These are phyloP conservation scores for Lasioglossum figueresi DNA, from an alignment of 2,888 invertebrate species.

Conservation along the genomic window DNA sequence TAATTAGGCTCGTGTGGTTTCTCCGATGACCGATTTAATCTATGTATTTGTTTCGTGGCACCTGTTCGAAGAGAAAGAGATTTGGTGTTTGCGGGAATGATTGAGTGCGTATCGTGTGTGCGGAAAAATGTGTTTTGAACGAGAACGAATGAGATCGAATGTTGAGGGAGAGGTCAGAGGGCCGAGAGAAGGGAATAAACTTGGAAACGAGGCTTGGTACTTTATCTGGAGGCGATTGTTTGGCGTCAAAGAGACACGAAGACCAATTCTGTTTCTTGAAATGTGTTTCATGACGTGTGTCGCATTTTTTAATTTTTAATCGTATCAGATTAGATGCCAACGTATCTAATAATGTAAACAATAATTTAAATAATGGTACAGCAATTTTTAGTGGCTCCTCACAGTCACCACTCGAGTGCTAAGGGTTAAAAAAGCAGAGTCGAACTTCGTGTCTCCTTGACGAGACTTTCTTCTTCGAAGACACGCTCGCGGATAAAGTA, in stretches of 20 bases:
- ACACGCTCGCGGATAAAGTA: not conserved
- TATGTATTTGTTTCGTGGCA: constrained; percentile 47
- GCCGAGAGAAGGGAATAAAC: not conserved
- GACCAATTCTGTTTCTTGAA: not conserved
- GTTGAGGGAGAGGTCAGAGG: not conserved
- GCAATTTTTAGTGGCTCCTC: too few relatives aligned
- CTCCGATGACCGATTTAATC: constrained; percentile 46
- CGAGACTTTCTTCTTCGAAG: too few relatives aligned
- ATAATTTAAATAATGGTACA: too few relatives aligned
- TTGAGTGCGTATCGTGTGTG: constrained; percentile 11
- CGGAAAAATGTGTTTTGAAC: constrained; percentile 8
- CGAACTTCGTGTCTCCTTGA: too few relatives aligned
- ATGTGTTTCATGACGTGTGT: too few relatives aligned
- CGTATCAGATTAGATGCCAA: too few relatives aligned
- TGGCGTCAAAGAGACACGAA: not conserved
- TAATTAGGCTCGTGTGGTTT: constrained; percentile 39
- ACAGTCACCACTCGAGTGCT: too few relatives aligned
- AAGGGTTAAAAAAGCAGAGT: too few relatives aligned
- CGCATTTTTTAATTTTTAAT: too few relatives aligned
- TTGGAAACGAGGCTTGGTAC: not conserved
- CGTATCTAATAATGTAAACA: too few relatives aligned
- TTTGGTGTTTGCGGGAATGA: not conserved
- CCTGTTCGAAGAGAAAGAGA: constrained; percentile 21
- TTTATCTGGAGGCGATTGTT: not conserved
- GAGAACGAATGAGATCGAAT: not conserved